These are phyloP conservation scores for Drymonia ruficornis DNA, from an alignment of 2,888 invertebrate genomes.

Conservation along the genomic window DNA sequence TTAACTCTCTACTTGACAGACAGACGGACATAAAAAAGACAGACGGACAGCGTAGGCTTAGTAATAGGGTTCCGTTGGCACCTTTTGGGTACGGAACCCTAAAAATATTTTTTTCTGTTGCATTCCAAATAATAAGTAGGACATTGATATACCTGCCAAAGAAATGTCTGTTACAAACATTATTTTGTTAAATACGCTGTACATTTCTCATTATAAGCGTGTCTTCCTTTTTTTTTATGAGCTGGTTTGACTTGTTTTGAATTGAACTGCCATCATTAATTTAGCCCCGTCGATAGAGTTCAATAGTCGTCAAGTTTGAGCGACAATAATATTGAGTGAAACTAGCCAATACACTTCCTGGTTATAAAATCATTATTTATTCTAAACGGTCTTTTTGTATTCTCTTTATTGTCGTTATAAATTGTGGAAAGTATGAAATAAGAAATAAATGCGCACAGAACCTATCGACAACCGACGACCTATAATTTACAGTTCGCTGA, in stretches of 20 bases:
- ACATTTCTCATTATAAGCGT: neutral
- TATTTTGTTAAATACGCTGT: neutral
- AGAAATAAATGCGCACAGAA: neutral
- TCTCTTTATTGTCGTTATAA: neutral
- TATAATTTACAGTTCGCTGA: too few relatives aligned
- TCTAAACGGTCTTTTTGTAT: neutral
- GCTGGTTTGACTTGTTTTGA: neutral
- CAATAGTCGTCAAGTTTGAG: neutral
- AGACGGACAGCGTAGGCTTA: too few relatives aligned
- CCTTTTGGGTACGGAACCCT: too few relatives aligned
- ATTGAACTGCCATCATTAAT: neutral
- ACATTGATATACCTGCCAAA: constrained; percentile 1
- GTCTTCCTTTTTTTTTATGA: neutral
- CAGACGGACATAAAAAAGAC: too few relatives aligned
- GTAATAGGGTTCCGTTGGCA: too few relatives aligned
- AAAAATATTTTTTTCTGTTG: too few relatives aligned
- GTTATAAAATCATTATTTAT: constrained; percentile 3
- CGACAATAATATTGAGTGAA: neutral
- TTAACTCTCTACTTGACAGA: too few relatives aligned
- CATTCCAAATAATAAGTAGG: too few relatives aligned
- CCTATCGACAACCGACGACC: too few relatives aligned
- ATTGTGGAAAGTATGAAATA: constrained; percentile 4
- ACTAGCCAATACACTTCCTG: constrained; percentile 1
- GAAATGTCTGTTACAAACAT: too few relatives aligned
- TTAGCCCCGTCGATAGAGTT: neutral